These are phyloP conservation scores for Otolemur garnettii DNA, from an alignment of 2,113 vertebrate genomes.

Conservation along the genomic window DNA sequence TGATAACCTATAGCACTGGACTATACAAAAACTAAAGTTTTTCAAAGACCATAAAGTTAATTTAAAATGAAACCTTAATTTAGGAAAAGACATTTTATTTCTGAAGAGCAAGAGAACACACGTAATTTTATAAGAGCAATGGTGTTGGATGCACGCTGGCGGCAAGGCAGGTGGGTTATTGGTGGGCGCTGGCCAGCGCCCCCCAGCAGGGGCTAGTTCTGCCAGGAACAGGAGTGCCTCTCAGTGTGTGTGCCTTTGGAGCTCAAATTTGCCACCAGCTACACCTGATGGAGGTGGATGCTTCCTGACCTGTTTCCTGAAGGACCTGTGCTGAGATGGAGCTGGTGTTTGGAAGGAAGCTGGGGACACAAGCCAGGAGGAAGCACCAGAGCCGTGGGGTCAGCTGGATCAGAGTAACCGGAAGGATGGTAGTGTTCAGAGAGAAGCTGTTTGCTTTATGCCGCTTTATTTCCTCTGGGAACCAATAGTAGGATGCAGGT, in stretches of 20 bases:
- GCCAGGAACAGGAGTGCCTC: neutral
- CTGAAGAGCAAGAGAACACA: neutral
- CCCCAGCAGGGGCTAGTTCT: neutral
- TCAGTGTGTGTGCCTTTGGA: neutral
- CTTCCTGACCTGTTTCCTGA: neutral
- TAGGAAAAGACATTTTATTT: conserved; percentile 60
- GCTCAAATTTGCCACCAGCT: neutral
- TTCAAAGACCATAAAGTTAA: conserved; percentile 74
- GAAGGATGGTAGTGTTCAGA: no score
- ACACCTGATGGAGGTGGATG: neutral
- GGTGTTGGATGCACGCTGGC: rapidly evolving
- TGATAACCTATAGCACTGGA: conserved; percentile 80
- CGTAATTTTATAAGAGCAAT: neutral
- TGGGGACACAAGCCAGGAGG: neutral
- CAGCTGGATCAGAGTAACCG: neutral
- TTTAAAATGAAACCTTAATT: conserved; percentile 80
- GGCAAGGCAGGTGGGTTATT: neutral
- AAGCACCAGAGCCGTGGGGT: neutral
- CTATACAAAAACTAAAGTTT: conserved; percentile 54
- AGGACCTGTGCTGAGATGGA: neutral
- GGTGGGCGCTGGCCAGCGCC: neutral
- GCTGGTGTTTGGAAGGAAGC: neutral
- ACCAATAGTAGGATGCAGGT: neutral
- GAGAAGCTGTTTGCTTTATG: no score
- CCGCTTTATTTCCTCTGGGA: neutral